Base-by-base conservation (phyloP, 2,888 invertebrate species). In the Drosophila antonietae region DNA sequence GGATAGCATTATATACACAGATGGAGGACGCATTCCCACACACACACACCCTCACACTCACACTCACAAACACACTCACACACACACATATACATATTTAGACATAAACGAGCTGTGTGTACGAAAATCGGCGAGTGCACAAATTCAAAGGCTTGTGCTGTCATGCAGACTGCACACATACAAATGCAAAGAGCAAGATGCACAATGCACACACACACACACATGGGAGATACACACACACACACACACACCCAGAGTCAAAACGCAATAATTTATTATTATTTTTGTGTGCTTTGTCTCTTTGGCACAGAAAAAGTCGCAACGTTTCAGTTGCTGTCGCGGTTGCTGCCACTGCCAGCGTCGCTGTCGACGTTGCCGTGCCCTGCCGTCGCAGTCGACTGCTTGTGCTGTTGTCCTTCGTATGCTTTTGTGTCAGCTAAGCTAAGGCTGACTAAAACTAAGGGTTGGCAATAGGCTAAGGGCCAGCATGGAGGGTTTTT, bases 181-280 rank as follows among this genome's bases (percentile, higher is more conserved):
- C 82, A 84, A 87, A 58, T 71, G 61, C 79, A 73, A 62, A 43
- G 46, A 68, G 58, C 62, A 73, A 59, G 74, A 74, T 60, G 69
- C 66, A 68, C 57, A 65, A 68, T 68, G 59, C 74, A 78, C 41
- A 57, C 57, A 61, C 60, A 58, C 57, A 70, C 52, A 43, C 43
- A 67, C 52, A 68, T 69, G 47, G 64, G 60, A 65, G 18, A 55
- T 46, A 59, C 52, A 56, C 58, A 61, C 28, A 59, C 58, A 60
- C 46, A 60, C 39, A 65, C 61, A 70, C 58, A 59, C 62, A 70
- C n/a, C n/a, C 59, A 75, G 59, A 80, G 66, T 77, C 73, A 80
- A 81, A 84, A 81, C 80, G 88, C 83, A 85, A 85, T 85, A 86
- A 85, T 87, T 86, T 87, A 83, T 83, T 86, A 86, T 80, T 84